Base-by-base conservation (phyloP, 2,888 invertebrate genomes). In the Cephalotes varians region DNA sequence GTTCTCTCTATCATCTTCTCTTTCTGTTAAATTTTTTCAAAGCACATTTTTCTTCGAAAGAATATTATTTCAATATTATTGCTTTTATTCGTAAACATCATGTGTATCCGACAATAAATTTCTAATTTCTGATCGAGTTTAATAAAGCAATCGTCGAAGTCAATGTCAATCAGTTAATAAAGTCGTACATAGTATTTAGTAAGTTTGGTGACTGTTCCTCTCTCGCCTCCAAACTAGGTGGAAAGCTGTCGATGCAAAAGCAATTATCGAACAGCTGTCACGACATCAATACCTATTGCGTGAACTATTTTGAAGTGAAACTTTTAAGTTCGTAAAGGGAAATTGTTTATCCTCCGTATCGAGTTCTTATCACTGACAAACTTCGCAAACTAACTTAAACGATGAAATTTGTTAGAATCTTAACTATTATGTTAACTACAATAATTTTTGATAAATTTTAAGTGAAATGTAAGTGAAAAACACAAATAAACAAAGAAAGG, bases 211-310 rank as follows among this genome's bases (percentile, higher is more conserved):
- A 44, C 18, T 37, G 56, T 62, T 69, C 40, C 47, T 58, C 44
- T 69, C 69, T 77, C 18, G 21, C 9, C 69, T 56, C 34, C 31
- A 47, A 77, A 56, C 69, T 77, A 47, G 44, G 44, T 49, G 34
- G 56, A 77, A 58, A 69, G 69, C 69, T 77, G 85, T 85, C 85
- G 65, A 87, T 84, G 80, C 72, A 69, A 73, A 81, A 65, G 82
- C 76, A 85, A 87, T 87, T 87, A 87, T 85, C 81, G 85, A 83
- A 77, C 83, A 84, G 73, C 81, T 87, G 85, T 85, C 81, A 86
- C 60, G 58, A 83, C 80, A 81, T 87, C 85, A 82, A 81, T 84
- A 76, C 84, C 76, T 85, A 80, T 58, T 73, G 56, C 40, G 74
- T 31, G 31, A 51, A 77, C 77, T 77, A 77, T 44, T 69, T 77